Conservation (phyloP, 2,113 vertebrate genomes). For the human (Homo sapiens) region DNA sequence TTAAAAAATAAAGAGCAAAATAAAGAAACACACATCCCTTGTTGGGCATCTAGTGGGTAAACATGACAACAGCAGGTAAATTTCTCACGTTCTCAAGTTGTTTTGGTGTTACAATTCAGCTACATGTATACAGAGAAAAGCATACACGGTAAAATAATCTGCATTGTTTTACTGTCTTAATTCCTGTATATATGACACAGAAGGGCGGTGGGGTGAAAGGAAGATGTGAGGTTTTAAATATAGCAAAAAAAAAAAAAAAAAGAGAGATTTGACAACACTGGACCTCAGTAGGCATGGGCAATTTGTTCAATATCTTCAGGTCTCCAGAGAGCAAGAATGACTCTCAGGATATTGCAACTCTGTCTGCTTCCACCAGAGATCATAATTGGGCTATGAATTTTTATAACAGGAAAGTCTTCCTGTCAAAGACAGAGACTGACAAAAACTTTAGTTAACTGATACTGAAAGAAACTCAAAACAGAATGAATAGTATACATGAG, state of each 20-base stretch:
- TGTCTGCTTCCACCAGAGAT: conserved; percentile 79
- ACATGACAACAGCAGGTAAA: not conserved
- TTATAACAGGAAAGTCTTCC: conserved; percentile 60
- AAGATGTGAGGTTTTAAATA: not conserved
- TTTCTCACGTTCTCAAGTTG: not conserved
- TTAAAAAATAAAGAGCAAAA: not conserved
- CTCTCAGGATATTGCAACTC: conserved; percentile 72
- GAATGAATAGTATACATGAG: not conserved
- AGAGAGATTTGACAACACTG: not conserved
- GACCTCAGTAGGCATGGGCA: not conserved
- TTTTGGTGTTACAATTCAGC: not conserved
- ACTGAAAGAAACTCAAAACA: not conserved
- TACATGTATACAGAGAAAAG: not conserved
- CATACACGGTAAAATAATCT: not conserved
- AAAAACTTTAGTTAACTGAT: conserved; percentile 49
- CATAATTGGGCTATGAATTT: conserved; percentile 79
- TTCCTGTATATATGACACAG: not conserved
- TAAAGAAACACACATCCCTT: not conserved
- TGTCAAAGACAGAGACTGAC: conserved; percentile 6
- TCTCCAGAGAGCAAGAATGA: conserved; percentile 51
- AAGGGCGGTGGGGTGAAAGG: not conserved
- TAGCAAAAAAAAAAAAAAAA: not conserved
- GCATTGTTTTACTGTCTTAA: not conserved
- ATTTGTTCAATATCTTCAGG: conserved; percentile 32
- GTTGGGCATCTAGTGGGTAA: not conserved